Evolutionary conservation across 2,888 invertebrate genomes (phyloP).

Genomic region (Myopa testacea): DNA sequence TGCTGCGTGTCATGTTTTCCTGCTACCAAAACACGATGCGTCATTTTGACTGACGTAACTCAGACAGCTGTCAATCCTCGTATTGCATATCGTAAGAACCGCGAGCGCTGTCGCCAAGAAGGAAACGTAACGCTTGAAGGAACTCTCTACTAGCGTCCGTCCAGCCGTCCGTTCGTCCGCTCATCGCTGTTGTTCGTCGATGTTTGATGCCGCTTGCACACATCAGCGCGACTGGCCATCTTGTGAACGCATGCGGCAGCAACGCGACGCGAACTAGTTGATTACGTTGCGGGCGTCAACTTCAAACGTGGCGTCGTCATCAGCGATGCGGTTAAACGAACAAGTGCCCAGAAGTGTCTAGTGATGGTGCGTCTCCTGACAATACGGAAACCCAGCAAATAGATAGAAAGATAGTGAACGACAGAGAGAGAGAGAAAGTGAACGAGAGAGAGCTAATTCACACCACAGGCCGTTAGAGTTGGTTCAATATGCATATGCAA

Average conservation of each 20-base stretch:
- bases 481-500: too few species aligned
- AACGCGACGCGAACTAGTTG: neutral
- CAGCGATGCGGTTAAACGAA: constrained; percentile 62
- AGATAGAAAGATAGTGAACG: constrained; percentile 28
- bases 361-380: neutral
- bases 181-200: neutral
- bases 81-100: constrained; percentile 30
- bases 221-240: neutral
- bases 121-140: neutral
- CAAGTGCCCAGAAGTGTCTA: constrained; percentile 62
- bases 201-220: neutral
- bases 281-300: constrained; percentile 12
- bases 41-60: constrained; percentile 70
- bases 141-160: neutral
- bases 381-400: constrained; percentile 7
- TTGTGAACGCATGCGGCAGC: neutral
- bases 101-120: neutral
- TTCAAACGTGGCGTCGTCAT: constrained; percentile 50
- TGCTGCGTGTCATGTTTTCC: constrained; percentile 64
- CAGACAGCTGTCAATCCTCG: constrained; percentile 68
- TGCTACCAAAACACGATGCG: constrained; percentile 69
- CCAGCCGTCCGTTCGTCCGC: neutral
- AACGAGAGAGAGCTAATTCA: neutral
- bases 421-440: neutral
- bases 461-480: neutral